A percentile compares a stretch with the other conserved stretches of the same genome.
Evolutionary conservation across 2,888 invertebrate species (phyloP).

Genomic region (Cyaniris semiargus): DNA sequence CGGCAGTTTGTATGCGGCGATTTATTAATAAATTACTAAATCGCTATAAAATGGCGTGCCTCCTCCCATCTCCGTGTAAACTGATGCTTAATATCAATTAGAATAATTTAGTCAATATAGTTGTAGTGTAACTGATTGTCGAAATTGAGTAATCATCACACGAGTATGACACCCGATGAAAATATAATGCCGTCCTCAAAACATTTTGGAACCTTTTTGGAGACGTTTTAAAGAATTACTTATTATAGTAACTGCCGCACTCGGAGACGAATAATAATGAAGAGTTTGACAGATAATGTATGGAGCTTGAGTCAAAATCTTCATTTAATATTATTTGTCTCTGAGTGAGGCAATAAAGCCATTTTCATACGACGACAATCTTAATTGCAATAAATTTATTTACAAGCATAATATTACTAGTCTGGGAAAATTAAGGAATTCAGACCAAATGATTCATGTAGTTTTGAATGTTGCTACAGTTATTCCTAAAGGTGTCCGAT

Average conservation of each 20-base stretch:
- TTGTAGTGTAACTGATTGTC: constrained; percentile 4
- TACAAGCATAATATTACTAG: background rate
- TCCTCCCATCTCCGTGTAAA: background rate
- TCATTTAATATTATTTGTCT: too few species aligned
- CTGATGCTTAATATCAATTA: background rate
- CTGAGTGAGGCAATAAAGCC: background rate
- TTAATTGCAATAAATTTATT: background rate
- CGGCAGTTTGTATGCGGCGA: background rate
- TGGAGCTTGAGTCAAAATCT: too few species aligned
- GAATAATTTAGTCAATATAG: constrained; percentile 1
- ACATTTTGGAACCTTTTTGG: constrained; percentile 31
- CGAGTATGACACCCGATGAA: background rate
- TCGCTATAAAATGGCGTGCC: background rate
- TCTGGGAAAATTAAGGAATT: too few species aligned
- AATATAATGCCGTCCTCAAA: constrained; percentile 32
- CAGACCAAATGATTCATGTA: too few species aligned
- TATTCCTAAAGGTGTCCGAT: too few species aligned
- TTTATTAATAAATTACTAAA: too few species aligned
- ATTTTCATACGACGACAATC: background rate
- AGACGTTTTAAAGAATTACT: constrained; percentile 22
- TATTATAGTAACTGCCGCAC: background rate
- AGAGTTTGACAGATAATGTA: too few species aligned
- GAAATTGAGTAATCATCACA: constrained; percentile 13
- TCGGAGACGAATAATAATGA: too few species aligned
- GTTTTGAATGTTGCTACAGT: too few species aligned